phyloP scores from a whole-genome alignment of 2,888 invertebrate species.

The Philonicus albiceps region DNA sequence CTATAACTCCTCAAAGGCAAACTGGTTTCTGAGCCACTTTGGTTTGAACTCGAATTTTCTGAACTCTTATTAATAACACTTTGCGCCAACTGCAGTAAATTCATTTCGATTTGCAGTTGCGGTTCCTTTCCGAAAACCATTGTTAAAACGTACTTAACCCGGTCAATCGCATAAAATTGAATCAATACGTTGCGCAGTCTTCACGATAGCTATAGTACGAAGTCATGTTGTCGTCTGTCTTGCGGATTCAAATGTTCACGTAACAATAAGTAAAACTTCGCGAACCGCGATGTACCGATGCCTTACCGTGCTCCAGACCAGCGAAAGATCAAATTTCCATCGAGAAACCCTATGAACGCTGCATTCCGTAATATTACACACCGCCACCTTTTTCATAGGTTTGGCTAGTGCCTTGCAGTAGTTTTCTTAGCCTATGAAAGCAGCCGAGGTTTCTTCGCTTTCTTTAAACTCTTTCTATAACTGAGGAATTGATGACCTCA shows the following conservation, averaged over 20 bases:
- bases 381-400: neutral
- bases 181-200: neutral
- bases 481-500: neutral
- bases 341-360: slow-evolving; percentile 2
- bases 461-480: neutral
- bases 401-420: neutral
- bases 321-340: neutral
- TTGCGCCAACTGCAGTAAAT: neutral
- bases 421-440: neutral
- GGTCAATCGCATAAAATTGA: neutral
- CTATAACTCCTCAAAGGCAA: slow-evolving; percentile 64
- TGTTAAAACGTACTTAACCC: neutral
- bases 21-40: slow-evolving; percentile 48
- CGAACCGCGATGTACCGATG: neutral
- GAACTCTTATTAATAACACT: neutral
- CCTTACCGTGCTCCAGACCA: neutral
- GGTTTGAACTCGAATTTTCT: slow-evolving; percentile 30
- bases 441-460: neutral
- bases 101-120: slow-evolving; percentile 10
- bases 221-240: neutral
- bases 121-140: neutral
- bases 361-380: neutral
- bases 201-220: neutral
- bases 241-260: neutral
- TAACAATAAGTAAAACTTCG: neutral